Percentiles rank a stretch among this genome's conserved stretches.
Evolutionary conservation across 2,113 vertebrate genomes (phyloP).

Genomic region (Myrmecobius fasciatus): DNA sequence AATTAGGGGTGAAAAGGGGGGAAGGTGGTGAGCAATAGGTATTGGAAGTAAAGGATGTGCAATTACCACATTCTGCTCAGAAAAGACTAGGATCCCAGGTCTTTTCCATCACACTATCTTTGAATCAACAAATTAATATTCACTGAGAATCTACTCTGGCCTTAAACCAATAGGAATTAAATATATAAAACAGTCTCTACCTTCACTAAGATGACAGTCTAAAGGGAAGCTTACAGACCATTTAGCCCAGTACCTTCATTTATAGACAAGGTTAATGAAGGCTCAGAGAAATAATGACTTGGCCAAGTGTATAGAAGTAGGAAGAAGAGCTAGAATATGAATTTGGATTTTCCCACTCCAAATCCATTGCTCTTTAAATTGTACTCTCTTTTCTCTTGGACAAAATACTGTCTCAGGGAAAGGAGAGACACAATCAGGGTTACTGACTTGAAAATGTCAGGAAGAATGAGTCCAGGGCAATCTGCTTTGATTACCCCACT

Average conservation of each 20-base stretch:
- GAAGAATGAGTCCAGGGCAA: background rate
- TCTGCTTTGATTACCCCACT: background rate
- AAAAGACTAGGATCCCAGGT: background rate
- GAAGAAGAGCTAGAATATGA: background rate
- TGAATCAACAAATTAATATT: background rate
- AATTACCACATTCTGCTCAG: background rate
- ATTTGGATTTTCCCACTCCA: background rate
- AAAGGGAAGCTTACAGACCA: background rate
- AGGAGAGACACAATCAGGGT: background rate
- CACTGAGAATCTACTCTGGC: background rate
- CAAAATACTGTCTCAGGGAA: background rate
- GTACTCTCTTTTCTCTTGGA: background rate
- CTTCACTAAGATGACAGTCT: background rate
- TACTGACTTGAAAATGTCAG: background rate
- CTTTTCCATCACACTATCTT: background rate
- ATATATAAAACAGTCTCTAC: background rate
- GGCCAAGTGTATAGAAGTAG: background rate
- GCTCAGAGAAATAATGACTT: background rate
- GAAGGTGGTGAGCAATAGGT: background rate
- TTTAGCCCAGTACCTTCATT: background rate
- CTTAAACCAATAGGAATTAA: background rate
- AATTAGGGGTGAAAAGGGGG: fast-evolving
- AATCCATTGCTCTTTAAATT: background rate
- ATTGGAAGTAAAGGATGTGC: background rate
- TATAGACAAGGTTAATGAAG: background rate